Evolutionary conservation across 1,140 invertebrate genomes (phyloP).

Genomic region (Lepidurus couesii): DNA sequence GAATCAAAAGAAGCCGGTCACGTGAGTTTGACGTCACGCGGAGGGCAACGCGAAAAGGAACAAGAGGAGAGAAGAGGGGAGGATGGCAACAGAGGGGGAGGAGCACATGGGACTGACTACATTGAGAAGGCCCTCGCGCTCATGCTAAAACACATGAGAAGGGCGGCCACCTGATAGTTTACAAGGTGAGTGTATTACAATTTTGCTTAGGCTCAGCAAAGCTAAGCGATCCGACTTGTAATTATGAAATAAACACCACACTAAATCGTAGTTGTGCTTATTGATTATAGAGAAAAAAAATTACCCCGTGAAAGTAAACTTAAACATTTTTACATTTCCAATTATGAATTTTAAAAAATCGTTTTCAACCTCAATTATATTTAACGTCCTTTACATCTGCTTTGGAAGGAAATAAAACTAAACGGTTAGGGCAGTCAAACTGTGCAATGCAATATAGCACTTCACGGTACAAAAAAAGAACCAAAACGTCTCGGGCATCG

Average conservation of each 20-base stretch:
- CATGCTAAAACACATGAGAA: not conserved
- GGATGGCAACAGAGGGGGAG: not conserved
- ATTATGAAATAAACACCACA: not conserved
- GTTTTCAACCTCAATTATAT: too few relatives aligned
- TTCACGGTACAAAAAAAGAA: too few relatives aligned
- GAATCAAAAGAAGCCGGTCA: not conserved
- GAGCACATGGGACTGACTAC: not conserved
- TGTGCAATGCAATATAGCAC: too few relatives aligned
- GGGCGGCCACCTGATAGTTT: not conserved
- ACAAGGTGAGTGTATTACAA: not conserved
- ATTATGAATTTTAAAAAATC: too few relatives aligned
- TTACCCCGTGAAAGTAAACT: too few relatives aligned
- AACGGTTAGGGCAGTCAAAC: too few relatives aligned
- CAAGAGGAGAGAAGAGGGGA: not conserved
- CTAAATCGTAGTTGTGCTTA: too few relatives aligned
- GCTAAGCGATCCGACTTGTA: not conserved
- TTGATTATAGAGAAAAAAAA: too few relatives aligned
- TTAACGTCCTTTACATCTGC: too few relatives aligned
- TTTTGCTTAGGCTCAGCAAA: not conserved
- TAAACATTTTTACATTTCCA: too few relatives aligned
- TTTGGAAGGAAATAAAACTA: too few relatives aligned
- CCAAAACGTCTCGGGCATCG: too few relatives aligned
- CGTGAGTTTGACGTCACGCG: slow-evolving; percentile 2
- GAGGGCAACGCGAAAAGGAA: not conserved
- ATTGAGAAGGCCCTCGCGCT: not conserved